Evolutionary conservation across 2,888 invertebrate species (phyloP).

Genomic region (Trypoxylon attenuatum): DNA sequence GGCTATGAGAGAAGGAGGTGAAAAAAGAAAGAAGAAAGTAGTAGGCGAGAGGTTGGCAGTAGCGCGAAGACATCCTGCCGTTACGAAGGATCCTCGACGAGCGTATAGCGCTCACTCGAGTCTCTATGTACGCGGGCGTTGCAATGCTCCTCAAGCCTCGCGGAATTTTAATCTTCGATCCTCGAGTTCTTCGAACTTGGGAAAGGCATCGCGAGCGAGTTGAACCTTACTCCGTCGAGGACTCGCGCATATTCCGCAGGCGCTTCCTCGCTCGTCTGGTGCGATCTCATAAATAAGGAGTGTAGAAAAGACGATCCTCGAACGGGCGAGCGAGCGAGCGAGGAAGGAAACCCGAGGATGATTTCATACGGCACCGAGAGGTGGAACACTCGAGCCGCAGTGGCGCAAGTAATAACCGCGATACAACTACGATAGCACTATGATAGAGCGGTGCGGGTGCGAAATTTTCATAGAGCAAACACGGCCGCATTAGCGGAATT

Average conservation of each 20-base stretch:
- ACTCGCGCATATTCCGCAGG: not conserved
- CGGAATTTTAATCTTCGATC: conserved; percentile 53
- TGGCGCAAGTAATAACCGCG: too few species aligned
- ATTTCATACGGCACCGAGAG: not conserved
- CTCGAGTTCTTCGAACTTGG: conserved; percentile 32
- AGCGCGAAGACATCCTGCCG: not conserved
- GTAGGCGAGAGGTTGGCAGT: too few species aligned
- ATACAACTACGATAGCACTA: too few species aligned
- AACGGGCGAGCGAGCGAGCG: not conserved
- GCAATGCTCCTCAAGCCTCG: conserved; percentile 10
- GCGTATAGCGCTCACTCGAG: not conserved
- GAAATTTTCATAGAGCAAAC: not conserved
- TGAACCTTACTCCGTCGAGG: not conserved
- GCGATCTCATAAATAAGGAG: not conserved
- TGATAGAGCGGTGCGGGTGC: too few species aligned
- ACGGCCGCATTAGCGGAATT: not conserved
- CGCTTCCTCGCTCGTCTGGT: not conserved
- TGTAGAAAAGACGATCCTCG: not conserved
- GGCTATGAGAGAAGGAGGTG: too few species aligned
- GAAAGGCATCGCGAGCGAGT: conserved; percentile 16
- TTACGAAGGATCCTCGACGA: not conserved
- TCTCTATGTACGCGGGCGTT: too few species aligned
- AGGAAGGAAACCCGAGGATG: not conserved
- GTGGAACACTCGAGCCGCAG: not conserved
- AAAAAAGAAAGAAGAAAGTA: too few species aligned